Conservation (phyloP, 2,797 vertebrate species). For the Synaphobranchus kaupii region DNA sequence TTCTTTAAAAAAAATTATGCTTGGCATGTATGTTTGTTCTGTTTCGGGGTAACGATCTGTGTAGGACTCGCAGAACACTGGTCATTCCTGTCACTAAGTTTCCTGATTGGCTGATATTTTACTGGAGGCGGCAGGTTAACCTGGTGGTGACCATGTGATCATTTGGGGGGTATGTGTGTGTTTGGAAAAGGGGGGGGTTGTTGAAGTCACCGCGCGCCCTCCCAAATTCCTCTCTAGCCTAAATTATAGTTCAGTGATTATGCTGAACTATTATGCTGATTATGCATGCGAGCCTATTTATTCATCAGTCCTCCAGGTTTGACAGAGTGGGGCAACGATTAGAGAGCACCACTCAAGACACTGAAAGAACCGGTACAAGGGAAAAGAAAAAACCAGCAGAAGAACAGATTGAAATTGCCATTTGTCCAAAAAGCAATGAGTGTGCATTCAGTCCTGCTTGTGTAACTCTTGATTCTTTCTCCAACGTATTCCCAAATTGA, state of each 20-base stretch:
- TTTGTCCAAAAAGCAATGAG: not conserved
- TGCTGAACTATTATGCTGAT: too few relatives aligned
- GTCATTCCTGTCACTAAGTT: not conserved
- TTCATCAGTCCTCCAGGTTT: not conserved
- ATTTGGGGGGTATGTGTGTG: not conserved
- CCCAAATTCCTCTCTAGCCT: slow-evolving; percentile 1
- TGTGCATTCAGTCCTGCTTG: not conserved
- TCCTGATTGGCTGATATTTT: not conserved
- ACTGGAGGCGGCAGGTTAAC: not conserved
- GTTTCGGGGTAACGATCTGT: not conserved
- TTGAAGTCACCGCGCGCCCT: not conserved
- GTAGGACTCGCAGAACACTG: not conserved
- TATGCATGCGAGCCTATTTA: not conserved
- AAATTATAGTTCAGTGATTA: not conserved
- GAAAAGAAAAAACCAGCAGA: not conserved
- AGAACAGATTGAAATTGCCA: not conserved
- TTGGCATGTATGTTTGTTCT: too few relatives aligned
- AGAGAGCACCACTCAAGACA: not conserved
- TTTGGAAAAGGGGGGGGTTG: not conserved
- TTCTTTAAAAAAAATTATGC: too few relatives aligned
- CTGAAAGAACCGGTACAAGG: too few relatives aligned
- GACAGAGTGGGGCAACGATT: slow-evolving; percentile 9
- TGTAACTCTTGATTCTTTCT: not conserved
- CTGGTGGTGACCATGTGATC: not conserved
- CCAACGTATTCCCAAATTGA: not conserved